A percentile compares a stretch with the other conserved stretches of the same genome.
Evolutionary conservation across 2,113 vertebrate species (phyloP).

Genomic region (Coptodon rendalli): DNA sequence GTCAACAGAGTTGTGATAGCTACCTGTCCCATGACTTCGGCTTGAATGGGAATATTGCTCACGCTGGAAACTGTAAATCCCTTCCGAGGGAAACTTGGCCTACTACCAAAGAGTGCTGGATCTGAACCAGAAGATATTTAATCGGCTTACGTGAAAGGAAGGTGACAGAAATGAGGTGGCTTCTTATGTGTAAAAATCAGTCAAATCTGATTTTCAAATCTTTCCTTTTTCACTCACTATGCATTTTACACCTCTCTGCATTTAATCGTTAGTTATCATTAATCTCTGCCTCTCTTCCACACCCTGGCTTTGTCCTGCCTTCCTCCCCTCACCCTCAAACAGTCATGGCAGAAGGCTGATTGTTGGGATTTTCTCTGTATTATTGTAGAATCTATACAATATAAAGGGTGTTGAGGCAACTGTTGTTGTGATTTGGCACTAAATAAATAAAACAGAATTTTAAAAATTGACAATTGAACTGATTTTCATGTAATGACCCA

Average conservation of each 20-base stretch:
- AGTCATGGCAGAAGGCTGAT: neutral
- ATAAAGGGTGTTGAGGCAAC: neutral
- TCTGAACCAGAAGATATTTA: neutral
- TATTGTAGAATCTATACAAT: neutral
- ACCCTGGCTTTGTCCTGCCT: neutral
- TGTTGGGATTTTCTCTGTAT: neutral
- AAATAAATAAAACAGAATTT: neutral
- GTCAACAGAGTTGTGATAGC: neutral
- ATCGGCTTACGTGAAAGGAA: neutral
- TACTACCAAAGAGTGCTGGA: neutral
- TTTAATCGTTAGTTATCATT: neutral
- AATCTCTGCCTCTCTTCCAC: neutral
- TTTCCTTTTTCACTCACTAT: neutral
- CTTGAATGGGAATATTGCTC: neutral
- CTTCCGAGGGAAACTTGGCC: neutral
- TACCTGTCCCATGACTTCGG: neutral
- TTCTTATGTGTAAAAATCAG: neutral
- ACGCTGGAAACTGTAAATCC: neutral
- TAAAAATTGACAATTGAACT: neutral
- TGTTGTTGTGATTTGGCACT: neutral
- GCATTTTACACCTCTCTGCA: neutral
- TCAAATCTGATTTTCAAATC: neutral
- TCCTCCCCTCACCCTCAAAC: neutral
- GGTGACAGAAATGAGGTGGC: neutral
- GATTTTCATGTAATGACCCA: neutral